Evolutionary conservation across 2,888 invertebrate species (phyloP).

Genomic region (Drosophila mettleri): DNA sequence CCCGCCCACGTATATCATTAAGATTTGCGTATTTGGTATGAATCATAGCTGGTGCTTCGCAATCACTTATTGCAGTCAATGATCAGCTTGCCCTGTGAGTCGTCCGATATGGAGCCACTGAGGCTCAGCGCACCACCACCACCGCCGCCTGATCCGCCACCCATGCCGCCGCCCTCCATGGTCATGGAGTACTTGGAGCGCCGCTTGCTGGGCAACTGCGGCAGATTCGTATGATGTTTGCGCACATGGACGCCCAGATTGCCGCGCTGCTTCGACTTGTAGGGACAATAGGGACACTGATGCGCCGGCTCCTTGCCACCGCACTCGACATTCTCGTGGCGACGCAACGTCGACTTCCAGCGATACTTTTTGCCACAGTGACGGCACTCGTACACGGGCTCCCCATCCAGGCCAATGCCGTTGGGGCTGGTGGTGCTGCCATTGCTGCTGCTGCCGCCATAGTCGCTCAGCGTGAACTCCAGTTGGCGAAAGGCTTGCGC

Average conservation of each 20-base stretch:
- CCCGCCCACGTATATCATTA: conserved; percentile 4
- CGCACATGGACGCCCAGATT: conserved; percentile 93
- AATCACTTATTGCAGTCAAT: conserved; percentile 80
- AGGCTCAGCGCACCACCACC: conserved; percentile 31
- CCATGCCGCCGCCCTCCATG: conserved; percentile 48
- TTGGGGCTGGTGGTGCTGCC: conserved; percentile 86
- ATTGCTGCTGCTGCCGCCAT: conserved; percentile 71
- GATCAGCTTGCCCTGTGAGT: conserved; percentile 78
- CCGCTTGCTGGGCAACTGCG: conserved; percentile 85
- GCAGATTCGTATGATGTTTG: conserved; percentile 88
- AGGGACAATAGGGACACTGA: conserved; percentile 92
- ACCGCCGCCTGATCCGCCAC: not conserved
- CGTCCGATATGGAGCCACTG: conserved; percentile 70
- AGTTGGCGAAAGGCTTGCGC: conserved; percentile 82
- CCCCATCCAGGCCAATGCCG: conserved; percentile 86
- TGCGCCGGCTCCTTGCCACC: conserved; percentile 93
- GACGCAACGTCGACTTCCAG: conserved; percentile 93
- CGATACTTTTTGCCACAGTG: conserved; percentile 94
- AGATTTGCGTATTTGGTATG: conserved; percentile 61
- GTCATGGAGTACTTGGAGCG: conserved; percentile 92
- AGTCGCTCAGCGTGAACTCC: conserved; percentile 82
- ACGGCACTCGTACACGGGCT: conserved; percentile 89
- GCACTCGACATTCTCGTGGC: conserved; percentile 94
- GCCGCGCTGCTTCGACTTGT: conserved; percentile 92
- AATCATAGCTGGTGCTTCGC: conserved; percentile 26